A percentile compares a stretch with the other conserved stretches of the same genome.
Conservation (phyloP, 2,113 vertebrate species). For the Vombatus ursinus region DNA sequence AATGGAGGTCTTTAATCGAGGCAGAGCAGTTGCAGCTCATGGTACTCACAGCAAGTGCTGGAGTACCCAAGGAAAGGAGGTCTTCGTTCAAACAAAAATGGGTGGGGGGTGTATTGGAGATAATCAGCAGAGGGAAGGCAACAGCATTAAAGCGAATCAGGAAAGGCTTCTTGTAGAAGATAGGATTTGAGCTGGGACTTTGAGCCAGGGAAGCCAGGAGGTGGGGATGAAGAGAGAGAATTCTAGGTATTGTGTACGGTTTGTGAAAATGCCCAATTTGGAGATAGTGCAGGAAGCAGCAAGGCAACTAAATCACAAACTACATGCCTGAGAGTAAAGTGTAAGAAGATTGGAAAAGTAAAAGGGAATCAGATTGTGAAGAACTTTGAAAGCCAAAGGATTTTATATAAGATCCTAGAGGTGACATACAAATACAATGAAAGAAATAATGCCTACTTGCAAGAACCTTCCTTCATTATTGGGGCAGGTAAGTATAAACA, state of each 20-base stretch:
- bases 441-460: background rate
- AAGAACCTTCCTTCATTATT: background rate
- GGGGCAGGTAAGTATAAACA: background rate
- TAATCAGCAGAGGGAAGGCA: background rate
- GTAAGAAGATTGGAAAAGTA: background rate
- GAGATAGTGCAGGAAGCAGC: background rate
- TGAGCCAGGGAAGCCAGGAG: background rate
- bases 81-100: no score
- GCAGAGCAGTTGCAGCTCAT: no score
- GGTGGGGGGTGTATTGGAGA: no score
- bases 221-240: background rate
- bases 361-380: background rate
- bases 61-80: no score
- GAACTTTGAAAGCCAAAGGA: background rate
- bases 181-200: background rate
- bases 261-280: background rate
- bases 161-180: background rate
- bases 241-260: background rate
- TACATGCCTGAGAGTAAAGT: background rate
- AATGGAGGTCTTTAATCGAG: no score
- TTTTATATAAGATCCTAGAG: background rate
- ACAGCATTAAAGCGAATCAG: background rate
- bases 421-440: background rate
- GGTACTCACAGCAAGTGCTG: no score
- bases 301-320: background rate